Evolutionary conservation across 92 coral and sea anemone genomes (phyloP).

Genomic region (Parazoanthus swiftii): DNA sequence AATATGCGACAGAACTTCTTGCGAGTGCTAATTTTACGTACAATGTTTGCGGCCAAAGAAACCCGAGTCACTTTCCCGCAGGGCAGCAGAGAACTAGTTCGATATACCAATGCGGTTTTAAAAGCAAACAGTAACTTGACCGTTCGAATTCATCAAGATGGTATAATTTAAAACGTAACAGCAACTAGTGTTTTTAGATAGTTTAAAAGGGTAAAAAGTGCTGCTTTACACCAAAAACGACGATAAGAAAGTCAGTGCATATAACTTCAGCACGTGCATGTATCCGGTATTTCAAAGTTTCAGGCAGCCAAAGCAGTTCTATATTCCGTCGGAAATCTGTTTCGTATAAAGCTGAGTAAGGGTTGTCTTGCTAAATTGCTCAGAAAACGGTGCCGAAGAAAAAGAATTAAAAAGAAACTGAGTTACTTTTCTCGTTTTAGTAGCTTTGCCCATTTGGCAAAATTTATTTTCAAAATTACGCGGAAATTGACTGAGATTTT

Average conservation of each 20-base stretch:
- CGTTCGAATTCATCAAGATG: neutral
- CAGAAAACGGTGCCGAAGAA: neutral
- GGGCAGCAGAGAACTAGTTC: neutral
- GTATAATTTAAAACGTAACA: neutral
- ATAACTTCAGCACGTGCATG: neutral
- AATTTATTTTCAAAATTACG: neutral
- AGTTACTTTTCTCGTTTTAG: neutral
- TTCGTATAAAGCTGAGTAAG: neutral
- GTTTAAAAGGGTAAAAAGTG: too few species aligned
- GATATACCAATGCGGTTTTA: neutral
- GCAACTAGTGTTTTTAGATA: neutral
- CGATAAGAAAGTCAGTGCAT: neutral
- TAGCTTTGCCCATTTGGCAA: neutral
- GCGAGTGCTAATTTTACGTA: conserved; percentile 18
- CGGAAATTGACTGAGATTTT: neutral
- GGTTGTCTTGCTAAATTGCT: neutral
- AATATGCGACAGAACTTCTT: neutral
- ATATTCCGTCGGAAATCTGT: neutral
- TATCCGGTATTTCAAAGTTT: neutral
- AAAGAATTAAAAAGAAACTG: too few species aligned
- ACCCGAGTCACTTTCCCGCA: neutral
- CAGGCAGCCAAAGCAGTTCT: neutral
- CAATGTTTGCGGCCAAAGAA: conserved; percentile 1
- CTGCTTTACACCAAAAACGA: too few species aligned
- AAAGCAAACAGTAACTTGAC: neutral